Base-by-base conservation (phyloP, 2,113 vertebrate species). In the Pteropus alecto region DNA sequence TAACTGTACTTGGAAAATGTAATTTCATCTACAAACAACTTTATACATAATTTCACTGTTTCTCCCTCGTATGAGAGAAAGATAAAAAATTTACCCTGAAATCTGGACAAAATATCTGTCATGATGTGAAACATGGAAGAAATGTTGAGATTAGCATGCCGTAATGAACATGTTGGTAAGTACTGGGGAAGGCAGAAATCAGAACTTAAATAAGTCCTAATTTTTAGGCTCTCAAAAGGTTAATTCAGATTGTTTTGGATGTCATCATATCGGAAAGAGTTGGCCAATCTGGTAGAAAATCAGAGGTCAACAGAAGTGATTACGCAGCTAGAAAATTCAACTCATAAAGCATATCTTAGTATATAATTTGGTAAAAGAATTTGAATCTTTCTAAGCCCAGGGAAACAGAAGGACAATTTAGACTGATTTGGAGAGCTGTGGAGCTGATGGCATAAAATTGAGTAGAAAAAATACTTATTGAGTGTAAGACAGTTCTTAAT, bases 221-320 rank as follows among this genome's bases (percentile, higher is more conserved):
- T 78, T 96, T 97, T 87, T 76, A 95, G 81, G 43, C 73, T 74
- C 61, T 95, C 71, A 67, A 70, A 97, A 96, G 88, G 93, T 96
- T 94, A 96, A 95, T 97, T 97, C n/a, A 48, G 51, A 91, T 95
- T 89, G 85, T 97, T 97, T 76, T 95, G 54, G 51, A 43, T 90
- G 51, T 90, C 33, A 18, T 95, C 77, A 11, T 96, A 89, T 92
- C 51, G 73, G 73, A 67, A 91, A 87, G 82, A 91, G 78, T 58
- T 94, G 93, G 65, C 68, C 85, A 95, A 77, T 96, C 68, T 93
- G 73, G 51, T 96, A 24, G 77, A 84, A 97, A 92, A 61, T 87
- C 82, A 81, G 93, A 93, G 97, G 94, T 97, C 96, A 96, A 89
- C 65, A 93, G 78, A 97, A 96, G 70, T 97, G 94, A 98, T 97